Conservation (phyloP, 2,797 vertebrate genomes). For the Sternotherus odoratus region DNA sequence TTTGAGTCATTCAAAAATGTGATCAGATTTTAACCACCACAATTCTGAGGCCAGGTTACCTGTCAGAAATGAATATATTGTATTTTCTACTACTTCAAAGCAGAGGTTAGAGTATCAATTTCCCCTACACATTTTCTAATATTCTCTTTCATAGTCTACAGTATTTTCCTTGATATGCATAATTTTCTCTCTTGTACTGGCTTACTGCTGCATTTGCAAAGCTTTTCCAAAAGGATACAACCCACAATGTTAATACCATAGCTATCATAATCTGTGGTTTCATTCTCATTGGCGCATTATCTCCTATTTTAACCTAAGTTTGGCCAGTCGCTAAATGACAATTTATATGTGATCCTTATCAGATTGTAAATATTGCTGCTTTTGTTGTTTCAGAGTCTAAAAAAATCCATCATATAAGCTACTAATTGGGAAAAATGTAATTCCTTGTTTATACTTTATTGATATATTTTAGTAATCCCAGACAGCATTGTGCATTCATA, state of each 20-base stretch:
- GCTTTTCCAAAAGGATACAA: background rate
- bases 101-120: background rate
- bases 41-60: background rate
- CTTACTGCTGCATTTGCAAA: background rate
- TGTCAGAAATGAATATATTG: background rate
- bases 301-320: background rate
- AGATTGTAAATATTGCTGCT: background rate
- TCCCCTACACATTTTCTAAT: background rate
- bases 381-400: background rate
- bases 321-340: background rate
- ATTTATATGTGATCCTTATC: background rate
- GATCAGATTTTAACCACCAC: background rate
- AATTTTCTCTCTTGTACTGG: background rate
- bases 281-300: background rate
- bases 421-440: background rate
- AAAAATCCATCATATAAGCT: background rate
- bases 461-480: background rate
- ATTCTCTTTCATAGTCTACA: background rate
- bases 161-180: background rate
- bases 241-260: background rate
- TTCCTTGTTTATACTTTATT: background rate
- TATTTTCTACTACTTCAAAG: background rate
- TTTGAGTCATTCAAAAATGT: background rate
- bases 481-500: background rate
- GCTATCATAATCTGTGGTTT: background rate